These are phyloP conservation scores for Euwallacea fornicatus DNA, from an alignment of 1,140 invertebrate genomes.

Conservation along the genomic window DNA sequence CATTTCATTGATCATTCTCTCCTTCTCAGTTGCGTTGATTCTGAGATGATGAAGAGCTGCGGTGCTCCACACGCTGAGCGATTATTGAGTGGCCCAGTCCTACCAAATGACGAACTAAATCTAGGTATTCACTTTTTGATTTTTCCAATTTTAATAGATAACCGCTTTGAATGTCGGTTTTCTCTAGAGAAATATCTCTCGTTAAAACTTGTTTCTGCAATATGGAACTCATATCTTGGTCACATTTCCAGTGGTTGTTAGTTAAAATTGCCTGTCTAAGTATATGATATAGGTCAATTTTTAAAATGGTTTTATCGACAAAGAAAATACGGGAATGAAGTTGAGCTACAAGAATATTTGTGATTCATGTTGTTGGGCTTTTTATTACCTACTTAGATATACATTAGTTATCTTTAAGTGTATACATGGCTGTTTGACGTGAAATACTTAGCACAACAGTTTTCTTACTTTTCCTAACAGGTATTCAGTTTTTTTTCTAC, in stretches of 20 bases:
- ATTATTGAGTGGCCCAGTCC: constrained; percentile 40
- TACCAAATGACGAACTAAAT: neutral
- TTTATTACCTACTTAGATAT: constrained; percentile 6
- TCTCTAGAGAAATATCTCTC: neutral
- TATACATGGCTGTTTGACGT: no score
- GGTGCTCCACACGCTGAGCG: constrained; percentile 42
- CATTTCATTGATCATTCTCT: constrained; percentile 37
- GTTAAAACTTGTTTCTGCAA: constrained; percentile 2
- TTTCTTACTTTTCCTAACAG: no score
- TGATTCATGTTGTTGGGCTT: constrained; percentile 34
- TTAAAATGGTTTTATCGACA: constrained; percentile 26
- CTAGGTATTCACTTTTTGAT: neutral
- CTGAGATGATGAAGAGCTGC: constrained; percentile 49
- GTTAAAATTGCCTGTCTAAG: neutral
- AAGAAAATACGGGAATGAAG: constrained; percentile 17
- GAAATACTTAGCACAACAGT: no score
- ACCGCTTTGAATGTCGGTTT: no score
- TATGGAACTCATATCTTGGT: neutral
- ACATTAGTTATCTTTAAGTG: no score
- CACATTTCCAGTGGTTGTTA: neutral
- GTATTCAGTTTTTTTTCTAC: no score
- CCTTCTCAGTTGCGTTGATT: constrained; percentile 31
- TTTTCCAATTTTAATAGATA: no score
- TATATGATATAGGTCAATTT: constrained; percentile 18
- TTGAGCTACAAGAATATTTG: constrained; percentile 30